Conservation (phyloP, 2,888 invertebrate species). For the Lycocerus yunnanus region DNA sequence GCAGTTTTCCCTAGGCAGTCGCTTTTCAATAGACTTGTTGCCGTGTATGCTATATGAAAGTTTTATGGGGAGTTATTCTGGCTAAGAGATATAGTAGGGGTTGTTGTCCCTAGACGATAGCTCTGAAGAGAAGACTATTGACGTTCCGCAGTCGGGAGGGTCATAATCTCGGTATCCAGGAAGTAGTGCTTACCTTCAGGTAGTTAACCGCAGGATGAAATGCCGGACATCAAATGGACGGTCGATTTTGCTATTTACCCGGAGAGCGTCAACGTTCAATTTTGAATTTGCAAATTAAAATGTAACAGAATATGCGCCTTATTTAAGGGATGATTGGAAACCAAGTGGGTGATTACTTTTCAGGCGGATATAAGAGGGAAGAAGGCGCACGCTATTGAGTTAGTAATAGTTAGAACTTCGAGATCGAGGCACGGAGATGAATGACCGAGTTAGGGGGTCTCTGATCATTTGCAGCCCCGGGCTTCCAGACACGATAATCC, state of each 20-base stretch:
- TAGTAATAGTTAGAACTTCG: not conserved
- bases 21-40: not conserved
- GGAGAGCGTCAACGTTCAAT: not conserved
- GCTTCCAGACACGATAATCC: not conserved
- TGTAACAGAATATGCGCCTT: not conserved
- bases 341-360: too few species aligned
- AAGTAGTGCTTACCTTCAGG: too few species aligned
- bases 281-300: not conserved
- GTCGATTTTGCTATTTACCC: too few species aligned
- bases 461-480: not conserved
- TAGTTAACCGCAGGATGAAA: not conserved
- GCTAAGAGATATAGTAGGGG: not conserved
- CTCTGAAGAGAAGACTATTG: not conserved
- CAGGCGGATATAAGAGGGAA: not conserved
- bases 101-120: not conserved
- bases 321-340: not conserved
- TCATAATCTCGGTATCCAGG: not conserved
- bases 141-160: not conserved
- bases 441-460: not conserved
- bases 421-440: not conserved
- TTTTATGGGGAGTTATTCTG: not conserved
- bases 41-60: not conserved
- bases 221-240: too few species aligned
- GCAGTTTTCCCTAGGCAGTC: not conserved
- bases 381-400: not conserved